phyloP scores from a whole-genome alignment of 2,797 vertebrate species.

The Megaceryle alcyon region DNA sequence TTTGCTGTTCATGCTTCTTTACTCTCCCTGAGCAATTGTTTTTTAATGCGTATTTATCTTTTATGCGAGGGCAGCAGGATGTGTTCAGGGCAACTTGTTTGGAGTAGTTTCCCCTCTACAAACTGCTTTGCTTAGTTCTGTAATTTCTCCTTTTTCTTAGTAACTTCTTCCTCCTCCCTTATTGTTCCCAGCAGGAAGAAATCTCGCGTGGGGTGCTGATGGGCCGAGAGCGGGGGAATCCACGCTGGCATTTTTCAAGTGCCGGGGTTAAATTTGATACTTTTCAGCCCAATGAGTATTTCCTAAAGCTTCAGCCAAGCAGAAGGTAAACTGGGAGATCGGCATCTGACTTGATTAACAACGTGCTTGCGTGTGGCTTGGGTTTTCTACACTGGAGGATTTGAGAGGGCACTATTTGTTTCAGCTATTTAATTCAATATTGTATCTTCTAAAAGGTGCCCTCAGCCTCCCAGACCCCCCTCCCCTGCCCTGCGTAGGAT shows the following conservation, averaged over 20 bases:
- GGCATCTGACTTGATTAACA: neutral
- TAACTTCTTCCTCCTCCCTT: neutral
- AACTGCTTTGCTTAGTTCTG: neutral
- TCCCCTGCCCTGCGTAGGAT: neutral
- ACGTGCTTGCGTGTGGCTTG: fast-evolving
- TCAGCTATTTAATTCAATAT: neutral
- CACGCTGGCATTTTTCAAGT: fast-evolving
- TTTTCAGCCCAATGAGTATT: neutral
- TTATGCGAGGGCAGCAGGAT: neutral
- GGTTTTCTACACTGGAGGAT: neutral
- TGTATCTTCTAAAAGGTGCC: neutral
- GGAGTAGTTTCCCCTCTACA: neutral
- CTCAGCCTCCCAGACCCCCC: fast-evolving
- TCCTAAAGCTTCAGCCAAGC: neutral
- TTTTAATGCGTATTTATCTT: neutral
- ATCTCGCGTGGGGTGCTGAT: neutral
- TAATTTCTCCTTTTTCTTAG: neutral
- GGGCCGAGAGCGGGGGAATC: neutral
- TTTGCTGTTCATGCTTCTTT: slow-evolving; percentile 59
- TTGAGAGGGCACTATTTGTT: neutral
- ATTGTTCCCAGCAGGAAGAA: neutral
- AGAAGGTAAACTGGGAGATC: slow-evolving; percentile 15
- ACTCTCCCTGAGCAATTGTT: neutral
- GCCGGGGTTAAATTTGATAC: neutral
- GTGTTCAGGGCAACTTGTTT: neutral